Base-by-base conservation (phyloP, 2,113 vertebrate species). In the Epinephelus moara region DNA sequence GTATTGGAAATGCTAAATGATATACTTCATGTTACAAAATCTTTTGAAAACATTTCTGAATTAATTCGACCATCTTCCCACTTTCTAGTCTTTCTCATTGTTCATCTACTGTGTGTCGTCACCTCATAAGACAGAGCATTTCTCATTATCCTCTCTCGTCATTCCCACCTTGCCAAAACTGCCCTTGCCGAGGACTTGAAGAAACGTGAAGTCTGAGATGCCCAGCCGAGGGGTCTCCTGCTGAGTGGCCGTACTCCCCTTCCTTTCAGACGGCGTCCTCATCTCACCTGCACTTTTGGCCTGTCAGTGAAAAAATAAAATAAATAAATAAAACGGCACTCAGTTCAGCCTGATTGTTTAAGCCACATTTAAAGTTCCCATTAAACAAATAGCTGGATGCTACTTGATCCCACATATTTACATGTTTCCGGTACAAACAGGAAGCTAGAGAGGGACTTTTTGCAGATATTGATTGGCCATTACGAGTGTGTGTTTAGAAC, bases 131-230 rank as follows among this genome's bases (percentile, higher is more conserved):
- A 45, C 3, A 66, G 14, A 78, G 4, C 3, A 37, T 21, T 53
- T 71, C 18, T 9, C 11, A 23, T 37, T 19, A 23, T 71, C 61
- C 11, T 53, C 19, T 40, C 19, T 40, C 8, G 1, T 69, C 17
- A 56, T 49, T 45, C 96, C 94, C 90, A 99, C 98, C 97, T 99
- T 99, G 88, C 98, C 98, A 87, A 99, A 99, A 90, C 98, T 99
- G 81, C 98, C 98, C 78, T 99, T 99, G 27, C 98, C 98, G 45
- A 99, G 81, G 0, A 99, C 98, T 75, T 98, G 96, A 73, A 99
- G 95, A 85, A 99, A 99, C 0, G 96, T 96, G 76, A 99, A 97
- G 92, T 98, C 95, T 33, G 96, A 89, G 45, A 99, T 96, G 52
- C 97, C 97, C 6, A 97, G 89, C 2, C 63, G 84, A 40, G 85